Base-by-base conservation (phyloP, 2,113 vertebrate species). In the Pheucticus melanocephalus region DNA sequence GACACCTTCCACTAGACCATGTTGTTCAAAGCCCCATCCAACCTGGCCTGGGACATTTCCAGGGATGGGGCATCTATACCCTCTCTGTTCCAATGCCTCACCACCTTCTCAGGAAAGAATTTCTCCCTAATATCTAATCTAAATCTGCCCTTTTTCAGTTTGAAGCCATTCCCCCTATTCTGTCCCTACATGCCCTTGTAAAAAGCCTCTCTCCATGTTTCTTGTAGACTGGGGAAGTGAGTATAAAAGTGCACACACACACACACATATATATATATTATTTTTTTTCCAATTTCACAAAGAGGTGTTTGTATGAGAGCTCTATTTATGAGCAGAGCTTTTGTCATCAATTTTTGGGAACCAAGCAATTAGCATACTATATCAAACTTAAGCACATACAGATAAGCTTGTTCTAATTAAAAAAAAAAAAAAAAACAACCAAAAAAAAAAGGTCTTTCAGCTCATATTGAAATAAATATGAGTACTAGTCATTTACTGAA, bases 21-120 rank as follows among this genome's bases (percentile, higher is more conserved):
- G 0, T 37, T 80, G 37, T 35, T 72, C 50, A 65, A 27, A 88
- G 50, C 10, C 12, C 12, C 18, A 44, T 39, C 33, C 60, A 51
- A 1, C 15, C 60, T 17, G 39, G 37, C 23, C 22, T 39, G n/a
- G 19, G 59, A 17, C 51, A 51, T 22, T 73, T 81, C 44, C 44
- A 59, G 0, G 0, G 44, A 30, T n/a, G 39, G 19, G 23, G 5
- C 19, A 45, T 24, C 19, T 20, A n/a, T 23, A 39, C 0, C 68
- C 28, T n/a, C 27, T 51, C 23, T 73, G 28, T 45, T 28, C 37
- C 33, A 37, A 27, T 51, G 51, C 51, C 19, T 73, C 68, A 59
- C 5, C 28, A 59, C 15, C 19, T 23, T 28, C 33, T 66, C 33
- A 51, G 20, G n/a, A 24, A 59, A 28, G 4, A 59, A 56, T 15